Conservation (phyloP, 53 echinoderm and acorn worm genomes). For the Holothuria scabra region DNA sequence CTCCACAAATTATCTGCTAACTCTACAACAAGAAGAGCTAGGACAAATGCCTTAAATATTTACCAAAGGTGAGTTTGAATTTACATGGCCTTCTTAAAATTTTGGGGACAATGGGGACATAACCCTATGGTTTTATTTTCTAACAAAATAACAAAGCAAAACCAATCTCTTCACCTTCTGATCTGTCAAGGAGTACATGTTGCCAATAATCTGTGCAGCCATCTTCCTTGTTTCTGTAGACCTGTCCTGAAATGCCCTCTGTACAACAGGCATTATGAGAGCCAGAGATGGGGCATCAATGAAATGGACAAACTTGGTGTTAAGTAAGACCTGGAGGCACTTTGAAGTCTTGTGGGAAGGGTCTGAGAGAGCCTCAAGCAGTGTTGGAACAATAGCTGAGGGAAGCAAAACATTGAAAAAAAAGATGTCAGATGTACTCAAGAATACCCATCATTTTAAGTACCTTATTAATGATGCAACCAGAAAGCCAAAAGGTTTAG, state of each 20-base stretch:
- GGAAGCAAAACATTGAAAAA: conserved; percentile 6
- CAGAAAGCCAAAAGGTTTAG: too few relatives aligned
- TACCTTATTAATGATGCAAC: too few relatives aligned
- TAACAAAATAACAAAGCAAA: too few relatives aligned
- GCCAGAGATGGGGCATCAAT: conserved; percentile 99
- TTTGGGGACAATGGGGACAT: too few relatives aligned
- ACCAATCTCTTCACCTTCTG: conserved; percentile 72
- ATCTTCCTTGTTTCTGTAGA: conserved; percentile 95
- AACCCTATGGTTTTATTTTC: too few relatives aligned
- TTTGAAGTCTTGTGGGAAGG: conserved; percentile 82
- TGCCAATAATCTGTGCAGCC: conserved; percentile 98
- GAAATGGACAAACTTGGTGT: conserved; percentile 99
- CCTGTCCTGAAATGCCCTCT: conserved; percentile 88
- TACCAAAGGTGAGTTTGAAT: too few relatives aligned
- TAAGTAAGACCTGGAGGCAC: conserved; percentile 81
- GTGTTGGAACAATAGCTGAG: conserved; percentile 88
- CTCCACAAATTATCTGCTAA: too few relatives aligned
- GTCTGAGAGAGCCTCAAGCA: conserved; percentile 89
- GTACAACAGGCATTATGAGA: conserved; percentile 99
- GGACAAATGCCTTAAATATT: too few relatives aligned
- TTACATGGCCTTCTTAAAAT: too few relatives aligned
- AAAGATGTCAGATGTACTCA: not conserved
- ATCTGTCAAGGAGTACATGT: conserved; percentile 99
- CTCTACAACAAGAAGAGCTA: too few relatives aligned
- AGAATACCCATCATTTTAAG: too few relatives aligned